phyloP scores from a whole-genome alignment of 1,140 invertebrate genomes.

The Heliothis virescens region DNA sequence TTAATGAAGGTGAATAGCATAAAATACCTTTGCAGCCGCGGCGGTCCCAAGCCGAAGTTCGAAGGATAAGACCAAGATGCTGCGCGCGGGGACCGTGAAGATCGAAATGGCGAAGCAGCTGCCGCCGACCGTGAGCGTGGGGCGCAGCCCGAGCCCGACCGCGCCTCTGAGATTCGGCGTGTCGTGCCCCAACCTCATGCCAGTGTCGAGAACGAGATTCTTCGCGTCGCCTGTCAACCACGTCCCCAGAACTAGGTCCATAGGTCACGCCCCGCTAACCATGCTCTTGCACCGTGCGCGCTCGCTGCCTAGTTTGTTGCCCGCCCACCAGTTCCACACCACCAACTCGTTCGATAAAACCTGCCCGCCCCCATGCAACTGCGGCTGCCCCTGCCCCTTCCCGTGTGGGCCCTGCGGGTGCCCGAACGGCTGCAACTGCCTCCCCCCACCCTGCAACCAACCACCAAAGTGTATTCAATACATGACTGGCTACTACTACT shows the following conservation, averaged over 20 bases:
- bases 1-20: constrained; percentile 58
- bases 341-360: background rate
- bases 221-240: constrained; percentile 31
- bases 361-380: constrained; percentile 40
- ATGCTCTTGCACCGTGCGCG: background rate
- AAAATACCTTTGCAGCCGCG: constrained; percentile 62
- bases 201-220: constrained; percentile 23
- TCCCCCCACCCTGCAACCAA: constrained; percentile 74
- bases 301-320: background rate
- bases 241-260: constrained; percentile 48
- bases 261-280: constrained; percentile 6
- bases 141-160: constrained; percentile 15
- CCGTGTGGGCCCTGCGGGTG: constrained; percentile 68
- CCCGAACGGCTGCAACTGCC: constrained; percentile 60
- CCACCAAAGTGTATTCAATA: constrained; percentile 76
- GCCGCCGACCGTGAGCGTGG: constrained; percentile 17
- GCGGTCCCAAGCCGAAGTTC: constrained; percentile 51
- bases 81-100: constrained; percentile 49
- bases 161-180: constrained; percentile 51
- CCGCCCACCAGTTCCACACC: background rate
- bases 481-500: constrained; percentile 82
- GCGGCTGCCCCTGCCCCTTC: constrained; percentile 58
- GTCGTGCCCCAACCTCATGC: constrained; percentile 60
- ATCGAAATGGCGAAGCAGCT: constrained; percentile 44
- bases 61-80: constrained; percentile 43